Evolutionary conservation across 2,113 vertebrate species (phyloP), one percentile per base, ranked within the genome.

Genomic region (Meriones unguiculatus): DNA sequence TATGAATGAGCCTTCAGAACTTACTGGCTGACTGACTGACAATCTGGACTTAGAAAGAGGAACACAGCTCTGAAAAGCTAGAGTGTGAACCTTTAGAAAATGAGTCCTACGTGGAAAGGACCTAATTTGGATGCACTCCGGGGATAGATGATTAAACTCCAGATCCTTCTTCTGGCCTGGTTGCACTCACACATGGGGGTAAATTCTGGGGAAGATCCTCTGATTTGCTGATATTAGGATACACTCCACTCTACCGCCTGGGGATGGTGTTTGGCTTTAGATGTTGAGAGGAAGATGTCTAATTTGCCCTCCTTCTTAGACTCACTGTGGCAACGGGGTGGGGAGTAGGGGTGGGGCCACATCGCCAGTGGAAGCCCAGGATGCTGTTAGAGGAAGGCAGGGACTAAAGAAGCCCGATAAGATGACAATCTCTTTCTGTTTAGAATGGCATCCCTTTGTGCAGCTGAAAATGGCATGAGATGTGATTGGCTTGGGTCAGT

Each of bases 271-370:
- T 90, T 7, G 1, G 76, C 7, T 73, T 25, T 32, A 13, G 67
- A 72, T 81, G 35, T 69, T 78, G 78, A 87, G 35, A 28, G 3
- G 18, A 93, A 46, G 41, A 20, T 0, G 0, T 67, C 35, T 81
- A 69, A 64, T 78, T 91, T 84, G 35, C 52, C 80, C 28, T 75
- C 46, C 54, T 46, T 41, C 64, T 72, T 78, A 96, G 89, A 76
- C 2, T 84, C 12, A 6, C 38, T 25, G 41, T 70, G 20, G 57
- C 62, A 20, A 25, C 46, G 75, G 41, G 38, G 0, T 9, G 72
- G 18, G 7, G 35, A 7, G 20, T 4, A 8, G 8, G 32, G 70
- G 17, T 2, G 5, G 78, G 20, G 25, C 14, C 73, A 28, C 57
- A 75, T 38, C 15, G 75, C 14, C 24, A 12, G 30, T 92, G 41